Conservation (phyloP, 2,113 vertebrate genomes). For the Blennius ocellaris region DNA sequence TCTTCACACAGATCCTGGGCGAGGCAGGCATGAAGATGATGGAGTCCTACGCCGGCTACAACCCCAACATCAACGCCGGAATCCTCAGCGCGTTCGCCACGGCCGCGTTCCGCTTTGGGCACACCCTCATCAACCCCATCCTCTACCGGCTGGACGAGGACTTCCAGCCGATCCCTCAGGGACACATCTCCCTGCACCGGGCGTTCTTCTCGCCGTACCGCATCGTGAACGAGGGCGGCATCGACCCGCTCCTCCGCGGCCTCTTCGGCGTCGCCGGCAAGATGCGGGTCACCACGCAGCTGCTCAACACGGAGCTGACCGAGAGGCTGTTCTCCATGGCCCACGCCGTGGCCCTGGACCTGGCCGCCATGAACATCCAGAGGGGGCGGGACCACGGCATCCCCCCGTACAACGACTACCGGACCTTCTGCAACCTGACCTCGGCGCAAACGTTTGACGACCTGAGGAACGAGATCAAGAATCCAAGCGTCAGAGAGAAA, state of each 20-base stretch:
- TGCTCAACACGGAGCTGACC: conserved; percentile 96
- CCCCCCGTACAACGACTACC: conserved; percentile 96
- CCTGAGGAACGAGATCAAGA: conserved; percentile 94
- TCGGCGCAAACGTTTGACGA: conserved; percentile 92
- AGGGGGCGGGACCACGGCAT: conserved; percentile 96
- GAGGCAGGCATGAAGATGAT: conserved; percentile 92
- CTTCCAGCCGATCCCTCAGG: conserved; percentile 92
- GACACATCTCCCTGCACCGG: conserved; percentile 94
- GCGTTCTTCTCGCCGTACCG: conserved; percentile 98
- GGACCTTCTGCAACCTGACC: conserved; percentile 96
- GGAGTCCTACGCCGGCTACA: conserved; percentile 89
- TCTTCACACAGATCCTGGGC: conserved; percentile 85
- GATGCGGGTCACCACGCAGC: conserved; percentile 93
- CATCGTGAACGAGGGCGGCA: conserved; percentile 97
- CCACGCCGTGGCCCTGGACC: conserved; percentile 94
- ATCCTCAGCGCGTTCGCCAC: conserved; percentile 96
- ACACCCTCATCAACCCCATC: conserved; percentile 96
- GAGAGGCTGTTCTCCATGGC: conserved; percentile 98
- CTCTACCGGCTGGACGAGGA: conserved; percentile 91
- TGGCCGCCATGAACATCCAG: conserved; percentile 98
- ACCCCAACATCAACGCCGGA: conserved; percentile 92
- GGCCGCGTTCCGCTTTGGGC: conserved; percentile 96
- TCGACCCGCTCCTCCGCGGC: conserved; percentile 95
- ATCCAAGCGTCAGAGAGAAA: conserved; percentile 91
- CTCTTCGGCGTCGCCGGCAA: conserved; percentile 95